phyloP scores from a whole-genome alignment of 2,888 invertebrate genomes.

The Caenorhabditis sp. region DNA sequence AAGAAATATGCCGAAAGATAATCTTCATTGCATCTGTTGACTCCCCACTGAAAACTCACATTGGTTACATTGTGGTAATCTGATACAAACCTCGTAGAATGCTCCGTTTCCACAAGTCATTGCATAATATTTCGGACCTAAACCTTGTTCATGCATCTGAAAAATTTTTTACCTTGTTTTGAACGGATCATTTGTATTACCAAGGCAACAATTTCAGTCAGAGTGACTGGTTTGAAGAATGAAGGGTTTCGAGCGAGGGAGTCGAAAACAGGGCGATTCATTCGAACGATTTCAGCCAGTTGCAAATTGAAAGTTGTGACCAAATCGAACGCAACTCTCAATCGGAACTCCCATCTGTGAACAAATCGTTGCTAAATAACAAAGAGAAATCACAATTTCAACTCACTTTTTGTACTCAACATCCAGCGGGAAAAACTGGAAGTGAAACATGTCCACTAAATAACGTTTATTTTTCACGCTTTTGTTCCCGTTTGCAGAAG shows the following conservation, averaged over 20 bases:
- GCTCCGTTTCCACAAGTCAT: background rate
- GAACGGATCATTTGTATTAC: background rate
- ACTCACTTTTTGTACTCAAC: conserved; percentile 17
- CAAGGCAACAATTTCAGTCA: background rate
- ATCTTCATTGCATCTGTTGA: background rate
- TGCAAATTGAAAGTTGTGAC: conserved; percentile 28
- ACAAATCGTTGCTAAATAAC: background rate
- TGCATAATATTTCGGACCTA: conserved; percentile 8
- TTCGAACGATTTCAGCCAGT: conserved; percentile 19
- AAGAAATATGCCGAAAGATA: conserved; percentile 24
- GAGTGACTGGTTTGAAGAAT: background rate
- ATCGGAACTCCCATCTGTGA: conserved; percentile 44
- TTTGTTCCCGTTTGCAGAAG: no score
- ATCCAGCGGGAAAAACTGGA: conserved; percentile 37
- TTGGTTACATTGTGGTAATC: background rate
- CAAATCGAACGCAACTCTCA: conserved; percentile 40
- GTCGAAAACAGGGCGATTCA: conserved; percentile 34
- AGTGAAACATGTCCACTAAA: conserved; percentile 50
- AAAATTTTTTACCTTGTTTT: background rate
- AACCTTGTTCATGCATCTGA: conserved; percentile 8
- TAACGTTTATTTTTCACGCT: conserved; percentile 29
- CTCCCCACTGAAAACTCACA: conserved; percentile 20
- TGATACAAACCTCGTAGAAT: conserved; percentile 34
- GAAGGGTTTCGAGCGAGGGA: background rate
- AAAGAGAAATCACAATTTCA: background rate